phyloP scores from a whole-genome alignment of 2,113 vertebrate species.

The Bungarus multicinctus region DNA sequence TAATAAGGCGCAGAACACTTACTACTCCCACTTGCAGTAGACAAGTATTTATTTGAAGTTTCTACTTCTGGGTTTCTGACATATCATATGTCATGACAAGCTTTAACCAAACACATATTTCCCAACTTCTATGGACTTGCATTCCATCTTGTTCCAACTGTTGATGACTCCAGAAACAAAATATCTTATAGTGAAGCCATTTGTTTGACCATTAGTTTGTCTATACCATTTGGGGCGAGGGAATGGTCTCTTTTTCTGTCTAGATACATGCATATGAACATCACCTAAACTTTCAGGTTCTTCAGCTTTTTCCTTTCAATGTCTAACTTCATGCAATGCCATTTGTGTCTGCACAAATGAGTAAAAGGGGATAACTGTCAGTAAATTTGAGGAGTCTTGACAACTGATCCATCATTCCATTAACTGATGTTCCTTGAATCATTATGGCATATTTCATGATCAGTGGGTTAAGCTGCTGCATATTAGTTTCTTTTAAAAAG shows the following conservation, averaged over 20 bases:
- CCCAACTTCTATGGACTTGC: not conserved
- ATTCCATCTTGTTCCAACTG: not conserved
- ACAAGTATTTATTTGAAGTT: not conserved
- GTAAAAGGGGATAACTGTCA: not conserved
- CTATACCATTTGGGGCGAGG: not conserved
- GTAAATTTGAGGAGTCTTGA: not conserved
- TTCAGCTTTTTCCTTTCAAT: not conserved
- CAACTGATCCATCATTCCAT: not conserved
- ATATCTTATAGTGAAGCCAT: not conserved
- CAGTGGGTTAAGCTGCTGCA: not conserved
- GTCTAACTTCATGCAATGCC: not conserved
- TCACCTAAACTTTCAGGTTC: not conserved
- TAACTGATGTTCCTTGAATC: not conserved
- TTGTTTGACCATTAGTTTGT: not conserved
- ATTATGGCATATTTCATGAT: not conserved
- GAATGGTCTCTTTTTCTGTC: not conserved
- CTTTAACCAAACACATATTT: not conserved
- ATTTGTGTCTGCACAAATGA: not conserved
- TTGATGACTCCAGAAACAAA: not conserved
- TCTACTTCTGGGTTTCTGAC: not conserved
- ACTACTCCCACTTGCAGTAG: not conserved
- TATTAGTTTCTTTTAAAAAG: not conserved
- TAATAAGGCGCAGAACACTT: not conserved
- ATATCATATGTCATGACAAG: not conserved
- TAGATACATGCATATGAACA: not conserved